phyloP scores from a whole-genome alignment of 2,797 vertebrate genomes.

The Calcarius lapponicus region DNA sequence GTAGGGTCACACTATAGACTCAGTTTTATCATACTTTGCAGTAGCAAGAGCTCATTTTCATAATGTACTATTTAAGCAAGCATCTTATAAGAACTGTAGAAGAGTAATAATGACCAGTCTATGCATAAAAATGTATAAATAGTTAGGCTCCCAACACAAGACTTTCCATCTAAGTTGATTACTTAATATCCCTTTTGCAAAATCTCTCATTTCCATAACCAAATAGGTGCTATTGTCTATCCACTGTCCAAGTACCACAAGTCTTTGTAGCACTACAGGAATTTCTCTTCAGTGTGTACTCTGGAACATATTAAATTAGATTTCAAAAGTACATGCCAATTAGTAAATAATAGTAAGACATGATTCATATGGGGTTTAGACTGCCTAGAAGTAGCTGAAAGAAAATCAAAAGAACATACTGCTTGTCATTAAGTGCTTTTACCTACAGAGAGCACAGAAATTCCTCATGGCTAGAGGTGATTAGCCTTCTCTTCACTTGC shows the following conservation, averaged over 20 bases:
- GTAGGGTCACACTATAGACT: conserved; percentile 55
- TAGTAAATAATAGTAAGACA: conserved; percentile 32
- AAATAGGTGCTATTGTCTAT: conserved; percentile 60
- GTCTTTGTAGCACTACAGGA: conserved; percentile 8
- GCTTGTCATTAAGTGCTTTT: conserved; percentile 16
- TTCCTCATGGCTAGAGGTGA: conserved; percentile 12
- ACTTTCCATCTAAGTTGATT: conserved; percentile 65
- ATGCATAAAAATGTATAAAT: conserved; percentile 56
- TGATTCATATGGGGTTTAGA: neutral
- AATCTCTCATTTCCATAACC: conserved; percentile 56
- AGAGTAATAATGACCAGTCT: conserved; percentile 64
- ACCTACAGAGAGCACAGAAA: conserved; percentile 27
- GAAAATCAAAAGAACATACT: conserved; percentile 16
- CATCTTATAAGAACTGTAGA: conserved; percentile 60
- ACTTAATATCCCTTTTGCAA: conserved; percentile 49
- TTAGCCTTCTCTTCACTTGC: conserved; percentile 42
- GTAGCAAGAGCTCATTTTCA: conserved; percentile 70
- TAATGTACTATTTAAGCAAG: conserved; percentile 70
- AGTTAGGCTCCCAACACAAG: conserved; percentile 50
- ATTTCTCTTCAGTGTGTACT: neutral
- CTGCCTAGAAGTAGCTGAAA: neutral
- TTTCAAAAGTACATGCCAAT: neutral
- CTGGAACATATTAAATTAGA: conserved; percentile 16
- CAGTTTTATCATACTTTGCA: conserved; percentile 63
- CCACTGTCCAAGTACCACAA: neutral